These are phyloP conservation scores for Epistrophe grossulariae DNA, from an alignment of 2,888 invertebrate genomes.

Conservation along the genomic window DNA sequence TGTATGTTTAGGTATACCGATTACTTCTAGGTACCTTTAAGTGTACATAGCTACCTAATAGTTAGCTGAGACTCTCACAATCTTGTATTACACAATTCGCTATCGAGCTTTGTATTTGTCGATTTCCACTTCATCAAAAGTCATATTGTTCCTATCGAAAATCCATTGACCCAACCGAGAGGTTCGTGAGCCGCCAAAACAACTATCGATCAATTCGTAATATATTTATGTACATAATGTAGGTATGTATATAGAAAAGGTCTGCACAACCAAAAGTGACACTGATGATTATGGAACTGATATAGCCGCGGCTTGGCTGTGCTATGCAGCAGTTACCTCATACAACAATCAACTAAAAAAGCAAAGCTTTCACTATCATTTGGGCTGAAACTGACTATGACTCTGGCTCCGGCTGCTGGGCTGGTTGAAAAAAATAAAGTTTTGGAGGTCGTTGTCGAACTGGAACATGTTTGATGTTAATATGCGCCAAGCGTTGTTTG, in stretches of 20 bases:
- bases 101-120: conserved; percentile 39
- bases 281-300: conserved; percentile 48
- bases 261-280: conserved; percentile 50
- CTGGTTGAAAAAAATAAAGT: conserved; percentile 45
- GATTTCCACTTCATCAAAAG: conserved; percentile 7
- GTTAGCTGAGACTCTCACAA: conserved; percentile 31
- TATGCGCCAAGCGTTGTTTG: conserved; percentile 37
- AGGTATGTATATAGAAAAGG: conserved; percentile 5
- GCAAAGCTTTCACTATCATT: conserved; percentile 78
- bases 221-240: not conserved
- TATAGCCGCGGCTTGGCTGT: not conserved
- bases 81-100: conserved; percentile 50
- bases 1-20: not conserved
- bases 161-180: conserved; percentile 64
- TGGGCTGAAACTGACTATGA: conserved; percentile 16
- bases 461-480: conserved; percentile 62
- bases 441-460: conserved; percentile 42
- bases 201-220: conserved; percentile 37
- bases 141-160: conserved; percentile 47
- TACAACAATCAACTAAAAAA: conserved; percentile 33
- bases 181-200: not conserved
- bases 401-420: not conserved
- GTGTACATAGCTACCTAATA: conserved; percentile 22
- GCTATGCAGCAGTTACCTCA: conserved; percentile 31
- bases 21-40: not conserved